Percentiles rank a stretch among this genome's conserved stretches.
Conservation (phyloP, 2,888 invertebrate species). For the Lacanobia wlatinum region DNA sequence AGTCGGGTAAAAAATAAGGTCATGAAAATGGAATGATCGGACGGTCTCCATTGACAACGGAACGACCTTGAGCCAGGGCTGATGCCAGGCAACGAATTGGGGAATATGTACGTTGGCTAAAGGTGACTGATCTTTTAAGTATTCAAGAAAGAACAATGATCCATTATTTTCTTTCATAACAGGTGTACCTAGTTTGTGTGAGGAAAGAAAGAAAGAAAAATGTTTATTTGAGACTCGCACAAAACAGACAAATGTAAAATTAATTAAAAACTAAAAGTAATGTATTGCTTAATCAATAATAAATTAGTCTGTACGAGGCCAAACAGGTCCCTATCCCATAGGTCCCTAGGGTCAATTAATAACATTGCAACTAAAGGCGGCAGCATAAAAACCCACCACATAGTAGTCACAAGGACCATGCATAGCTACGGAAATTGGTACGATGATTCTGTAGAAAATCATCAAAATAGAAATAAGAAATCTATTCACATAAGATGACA, state of each 20-base stretch:
- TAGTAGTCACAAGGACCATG: too few species aligned
- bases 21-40: neutral
- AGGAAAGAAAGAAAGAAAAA: too few species aligned
- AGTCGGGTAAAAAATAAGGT: too few species aligned
- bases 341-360: neutral
- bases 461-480: neutral
- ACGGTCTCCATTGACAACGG: neutral
- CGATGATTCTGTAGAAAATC: neutral
- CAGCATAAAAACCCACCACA: neutral
- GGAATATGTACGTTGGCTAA: neutral
- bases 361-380: neutral
- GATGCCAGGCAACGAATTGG: neutral
- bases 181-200: neutral
- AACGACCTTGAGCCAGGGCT: neutral
- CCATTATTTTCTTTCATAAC: neutral
- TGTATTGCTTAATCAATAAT: too few species aligned
- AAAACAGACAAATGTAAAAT: too few species aligned
- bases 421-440: neutral
- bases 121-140: neutral
- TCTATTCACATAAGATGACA: constrained; percentile 11
- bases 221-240: too few species aligned
- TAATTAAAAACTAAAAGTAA: too few species aligned
- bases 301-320: too few species aligned
- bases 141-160: too few species aligned
- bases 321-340: too few species aligned